These are phyloP conservation scores for Nettapus auritus DNA, from an alignment of 2,113 vertebrate genomes.

Conservation along the genomic window DNA sequence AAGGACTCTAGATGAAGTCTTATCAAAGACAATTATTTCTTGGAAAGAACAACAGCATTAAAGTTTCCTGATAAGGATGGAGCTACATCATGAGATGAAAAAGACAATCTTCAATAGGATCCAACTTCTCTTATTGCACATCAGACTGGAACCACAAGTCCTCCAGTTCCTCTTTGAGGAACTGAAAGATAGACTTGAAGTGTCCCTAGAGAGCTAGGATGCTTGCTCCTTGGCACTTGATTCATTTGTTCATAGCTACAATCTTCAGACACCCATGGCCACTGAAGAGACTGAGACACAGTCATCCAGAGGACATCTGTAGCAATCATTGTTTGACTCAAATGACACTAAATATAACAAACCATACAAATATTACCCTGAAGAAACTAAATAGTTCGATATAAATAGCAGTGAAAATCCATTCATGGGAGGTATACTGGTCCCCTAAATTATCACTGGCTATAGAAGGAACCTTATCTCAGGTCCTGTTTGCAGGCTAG, in stretches of 20 bases:
- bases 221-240: neutral
- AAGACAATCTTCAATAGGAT: neutral
- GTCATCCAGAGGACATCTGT: neutral
- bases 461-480: neutral
- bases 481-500: neutral
- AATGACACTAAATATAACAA: neutral
- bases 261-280: neutral
- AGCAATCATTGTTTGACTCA: neutral
- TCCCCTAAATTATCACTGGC: neutral
- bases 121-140: neutral
- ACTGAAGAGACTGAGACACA: neutral
- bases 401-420: neutral
- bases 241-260: neutral
- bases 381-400: neutral
- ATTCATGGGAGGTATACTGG: rapidly evolving
- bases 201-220: neutral
- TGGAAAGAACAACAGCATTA: neutral
- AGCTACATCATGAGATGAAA: neutral
- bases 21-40: slow-evolving; percentile 51
- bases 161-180: neutral
- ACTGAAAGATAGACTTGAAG: neutral
- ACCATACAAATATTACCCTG: neutral
- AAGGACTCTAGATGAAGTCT: slow-evolving; percentile 54
- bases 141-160: neutral
- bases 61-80: neutral